Base-by-base conservation (phyloP, 2,797 vertebrate genomes). In the Ctenopoma kingsleyae region DNA sequence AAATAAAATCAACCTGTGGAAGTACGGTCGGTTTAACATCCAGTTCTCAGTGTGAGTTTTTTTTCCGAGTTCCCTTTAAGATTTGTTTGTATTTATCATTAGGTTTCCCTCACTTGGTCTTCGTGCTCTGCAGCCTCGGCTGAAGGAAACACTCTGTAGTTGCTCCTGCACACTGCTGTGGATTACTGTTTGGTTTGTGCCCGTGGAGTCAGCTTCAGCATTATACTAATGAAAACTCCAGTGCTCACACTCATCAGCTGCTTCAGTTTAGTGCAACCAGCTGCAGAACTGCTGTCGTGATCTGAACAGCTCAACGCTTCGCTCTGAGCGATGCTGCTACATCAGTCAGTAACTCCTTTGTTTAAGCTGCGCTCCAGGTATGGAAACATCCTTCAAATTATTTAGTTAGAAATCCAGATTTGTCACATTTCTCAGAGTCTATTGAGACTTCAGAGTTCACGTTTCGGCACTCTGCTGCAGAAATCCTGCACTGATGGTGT, bases 111-210 rank as follows among this genome's bases (percentile, higher is more conserved):
- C 1, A 3, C 27, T 64, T 5, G 0, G n/a, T 17, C 32, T 56
- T 44, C 2, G 17, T 0, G 32, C 46, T 40, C 61, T 9, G 60
- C 67, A 44, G 67, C 69, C 70, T 77, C 17, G 41, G 73, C 76
- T 43, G 2, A 41, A 55, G 22, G 41, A 63, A 40, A 46, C 59
- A 67, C 65, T 35, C 44, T 46, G 67, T 64, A 64, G 60, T 76
- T 49, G 49, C 78, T 80, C 63, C 49, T 74, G 56, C 64, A 57
- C 69, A 56, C 57, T 16, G 77, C 66, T 78, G 71, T 76, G 17
- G 41, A 51, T 63, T 12, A 47, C 1, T 32, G 66, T 81, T 66
- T 32, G 67, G 50, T 66, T 47, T 50, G 81, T 79, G 66, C 1
- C 46, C 6, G 51, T 83, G 68, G 65, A 78, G 22, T 65, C 74